Conservation (phyloP, 1,140 invertebrate species). For the Solenopsis invicta region DNA sequence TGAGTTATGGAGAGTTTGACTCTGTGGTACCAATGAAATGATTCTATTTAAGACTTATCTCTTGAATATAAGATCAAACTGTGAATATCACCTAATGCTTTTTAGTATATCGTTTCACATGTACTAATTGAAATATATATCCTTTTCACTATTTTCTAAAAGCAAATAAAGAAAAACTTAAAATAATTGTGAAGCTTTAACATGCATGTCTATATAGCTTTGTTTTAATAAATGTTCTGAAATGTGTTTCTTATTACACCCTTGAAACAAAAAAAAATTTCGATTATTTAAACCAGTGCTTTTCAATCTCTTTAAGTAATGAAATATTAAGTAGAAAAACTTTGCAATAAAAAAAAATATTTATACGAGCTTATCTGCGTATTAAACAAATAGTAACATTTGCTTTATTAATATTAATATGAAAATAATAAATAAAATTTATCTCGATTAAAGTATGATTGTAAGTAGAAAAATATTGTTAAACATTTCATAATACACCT, state of each 20-base stretch:
- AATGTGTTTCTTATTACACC: neutral
- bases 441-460: constrained; percentile 8
- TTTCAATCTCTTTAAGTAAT: constrained; percentile 32
- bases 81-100: neutral
- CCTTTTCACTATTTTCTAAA: neutral
- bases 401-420: neutral
- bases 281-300: constrained; percentile 9
- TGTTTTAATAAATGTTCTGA: constrained; percentile 6
- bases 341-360: constrained; percentile 25
- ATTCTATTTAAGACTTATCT: too few relatives aligned
- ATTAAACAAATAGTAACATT: neutral
- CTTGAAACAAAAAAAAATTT: neutral
- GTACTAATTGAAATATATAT: neutral
- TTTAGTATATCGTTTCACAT: constrained; percentile 4
- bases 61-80: too few relatives aligned
- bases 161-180: neutral
- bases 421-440: constrained; percentile 24
- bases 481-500: neutral
- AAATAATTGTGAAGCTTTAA: constrained; percentile 15
- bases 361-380: neutral
- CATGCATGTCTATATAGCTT: neutral
- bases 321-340: constrained; percentile 21
- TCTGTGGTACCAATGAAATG: too few relatives aligned
- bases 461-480: neutral
- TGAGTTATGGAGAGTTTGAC: too few relatives aligned